Evolutionary conservation across 2,113 vertebrate genomes (phyloP).

Genomic region (Campylorhamphus procurvoides): DNA sequence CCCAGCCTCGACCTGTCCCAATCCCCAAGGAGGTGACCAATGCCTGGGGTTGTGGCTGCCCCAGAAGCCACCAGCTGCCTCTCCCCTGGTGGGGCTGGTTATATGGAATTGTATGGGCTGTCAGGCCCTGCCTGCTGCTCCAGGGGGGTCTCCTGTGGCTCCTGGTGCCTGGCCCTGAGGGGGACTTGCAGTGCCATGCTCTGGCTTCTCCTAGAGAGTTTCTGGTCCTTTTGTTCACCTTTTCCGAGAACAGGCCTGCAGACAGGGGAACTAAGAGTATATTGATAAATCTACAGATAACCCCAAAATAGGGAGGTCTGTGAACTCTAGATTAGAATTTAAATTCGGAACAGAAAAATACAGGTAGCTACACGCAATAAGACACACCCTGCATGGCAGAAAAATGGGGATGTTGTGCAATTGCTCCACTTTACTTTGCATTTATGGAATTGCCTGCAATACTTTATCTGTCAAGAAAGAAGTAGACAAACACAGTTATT

Average conservation of each 20-base stretch:
- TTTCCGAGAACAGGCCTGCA: not conserved
- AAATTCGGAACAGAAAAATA: not conserved
- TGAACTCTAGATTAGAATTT: not conserved
- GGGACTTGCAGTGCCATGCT: not conserved
- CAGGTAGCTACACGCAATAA: not conserved
- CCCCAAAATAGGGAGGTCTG: not conserved
- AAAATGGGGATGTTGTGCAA: not conserved
- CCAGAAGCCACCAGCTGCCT: not conserved
- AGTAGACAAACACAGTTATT: not conserved
- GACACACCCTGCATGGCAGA: not conserved
- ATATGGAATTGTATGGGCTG: not conserved
- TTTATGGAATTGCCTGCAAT: not conserved
- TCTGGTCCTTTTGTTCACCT: not conserved
- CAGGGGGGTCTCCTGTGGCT: not conserved
- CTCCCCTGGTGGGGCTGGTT: rapidly evolving
- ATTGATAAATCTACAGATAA: not conserved
- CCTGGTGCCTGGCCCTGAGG: not conserved
- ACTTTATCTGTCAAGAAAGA: not conserved
- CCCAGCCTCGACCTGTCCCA: not conserved
- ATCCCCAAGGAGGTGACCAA: not conserved
- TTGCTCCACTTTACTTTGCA: not conserved
- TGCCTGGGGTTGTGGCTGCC: not conserved
- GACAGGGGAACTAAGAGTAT: not conserved
- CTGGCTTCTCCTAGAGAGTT: not conserved
- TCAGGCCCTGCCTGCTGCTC: not conserved